Percentiles rank a stretch among this genome's conserved stretches.
These are phyloP conservation scores for Myripristis jacobus DNA, from an alignment of 2,797 vertebrate species.

Conservation along the genomic window DNA sequence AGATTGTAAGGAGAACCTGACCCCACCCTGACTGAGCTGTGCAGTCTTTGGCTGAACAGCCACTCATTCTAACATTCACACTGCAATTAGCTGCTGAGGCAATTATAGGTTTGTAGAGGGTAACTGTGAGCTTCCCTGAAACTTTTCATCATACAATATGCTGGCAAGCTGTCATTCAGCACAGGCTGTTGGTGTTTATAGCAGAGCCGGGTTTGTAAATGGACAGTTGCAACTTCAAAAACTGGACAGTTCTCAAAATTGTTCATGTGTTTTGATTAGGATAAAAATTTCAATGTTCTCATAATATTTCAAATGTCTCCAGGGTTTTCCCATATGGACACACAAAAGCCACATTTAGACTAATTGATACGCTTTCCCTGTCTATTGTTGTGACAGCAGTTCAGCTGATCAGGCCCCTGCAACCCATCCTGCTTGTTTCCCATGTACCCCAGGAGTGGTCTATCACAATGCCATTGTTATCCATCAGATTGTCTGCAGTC, in stretches of 20 bases:
- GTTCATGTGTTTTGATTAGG: neutral
- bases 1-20: conserved; percentile 65
- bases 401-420: conserved; percentile 73
- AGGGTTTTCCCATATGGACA: conserved; percentile 54
- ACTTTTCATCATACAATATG: conserved; percentile 46
- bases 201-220: conserved; percentile 7
- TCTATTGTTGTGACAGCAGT: conserved; percentile 71
- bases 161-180: conserved; percentile 34
- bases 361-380: conserved; percentile 65
- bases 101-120: conserved; percentile 70
- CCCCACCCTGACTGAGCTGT: conserved; percentile 60
- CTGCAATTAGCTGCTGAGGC: conserved; percentile 67
- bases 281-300: conserved; percentile 2
- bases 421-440: conserved; percentile 67
- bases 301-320: conserved; percentile 30
- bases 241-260: neutral
- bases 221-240: conserved; percentile 1
- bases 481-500: conserved; percentile 77
- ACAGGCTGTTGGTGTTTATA: conserved; percentile 29
- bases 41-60: conserved; percentile 47
- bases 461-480: conserved; percentile 82
- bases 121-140: conserved; percentile 52
- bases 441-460: conserved; percentile 68
- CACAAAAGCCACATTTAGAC: conserved; percentile 63
- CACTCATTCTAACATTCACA: conserved; percentile 53